Base-by-base conservation (phyloP, 2,113 vertebrate species). In the Sinocyclocheilus grahami region DNA sequence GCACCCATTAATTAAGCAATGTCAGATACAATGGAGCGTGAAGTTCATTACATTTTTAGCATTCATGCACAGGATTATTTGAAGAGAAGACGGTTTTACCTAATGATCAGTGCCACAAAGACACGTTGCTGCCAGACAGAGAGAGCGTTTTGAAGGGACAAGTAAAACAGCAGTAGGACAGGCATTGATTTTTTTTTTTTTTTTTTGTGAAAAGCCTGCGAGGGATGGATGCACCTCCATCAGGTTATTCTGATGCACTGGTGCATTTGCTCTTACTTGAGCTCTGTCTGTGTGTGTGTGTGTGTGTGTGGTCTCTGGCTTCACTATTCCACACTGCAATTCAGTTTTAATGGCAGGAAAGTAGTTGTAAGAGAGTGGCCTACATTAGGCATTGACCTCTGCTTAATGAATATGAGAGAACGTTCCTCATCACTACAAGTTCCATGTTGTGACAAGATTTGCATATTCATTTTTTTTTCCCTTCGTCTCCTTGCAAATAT, bases 21-120 rank as follows among this genome's bases (percentile, higher is more conserved):
- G 97, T 99, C 98, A 98, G 95, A 96, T 96, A 27, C 96, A 96
- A 95, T 98, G 98, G 98, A 99, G 97, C 97, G 89, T 99, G 97
- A 99, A 98, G 97, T 98, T 99, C 98, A 98, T 99, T 97, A 97
- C 97, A 98, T 98, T 96, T 98, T 98, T 97, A 98, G 96, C 96
- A 96, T 98, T 98, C 96, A 96, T 96, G 96, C 94, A 93, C 94
- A 90, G 95, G 95, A 97, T 97, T 98, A 96, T 98, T 98, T 98
- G 97, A 98, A 96, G 96, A 97, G 96, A 95, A 95, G 95, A 96
- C 93, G 93, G 94, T 89, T 97, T 97, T 97, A 96, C 95, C 96
- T 96, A 97, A 97, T 96, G 96, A 95, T 97, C 96, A 97, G 95
- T 93, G 94, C 95, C 95, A 96, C 96, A 96, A 96, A 95, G 93